Conservation (phyloP, 2,888 invertebrate species). For the Esperia sulphurella region DNA sequence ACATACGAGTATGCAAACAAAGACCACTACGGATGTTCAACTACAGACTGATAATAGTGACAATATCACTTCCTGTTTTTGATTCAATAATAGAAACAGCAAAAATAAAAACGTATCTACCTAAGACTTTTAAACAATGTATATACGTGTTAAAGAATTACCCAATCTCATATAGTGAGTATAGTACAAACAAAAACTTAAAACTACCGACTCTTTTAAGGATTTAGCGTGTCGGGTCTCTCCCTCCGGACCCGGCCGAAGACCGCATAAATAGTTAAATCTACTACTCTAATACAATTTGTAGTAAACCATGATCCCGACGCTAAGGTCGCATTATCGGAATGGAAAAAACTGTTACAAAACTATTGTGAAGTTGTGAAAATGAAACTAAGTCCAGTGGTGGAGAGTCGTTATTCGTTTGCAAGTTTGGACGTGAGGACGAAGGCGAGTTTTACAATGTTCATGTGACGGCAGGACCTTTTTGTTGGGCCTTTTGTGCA, state of each 20-base stretch:
- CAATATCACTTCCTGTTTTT: too few species aligned
- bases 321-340: constrained; percentile 78
- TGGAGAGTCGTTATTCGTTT: constrained; percentile 49
- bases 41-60: too few species aligned
- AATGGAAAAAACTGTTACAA: constrained; percentile 76
- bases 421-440: constrained; percentile 45
- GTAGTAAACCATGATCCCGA: constrained; percentile 78
- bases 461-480: constrained; percentile 76
- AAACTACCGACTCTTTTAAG: constrained; percentile 3
- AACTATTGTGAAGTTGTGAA: constrained; percentile 37
- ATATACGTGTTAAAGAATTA: background rate
- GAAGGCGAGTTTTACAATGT: constrained; percentile 75
- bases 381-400: constrained; percentile 37
- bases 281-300: constrained; percentile 78
- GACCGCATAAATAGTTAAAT: constrained; percentile 74
- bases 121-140: background rate
- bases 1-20: too few species aligned
- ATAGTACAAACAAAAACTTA: constrained; percentile 2
- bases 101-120: background rate
- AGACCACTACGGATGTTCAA: too few species aligned
- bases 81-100: too few species aligned
- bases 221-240: constrained; percentile 7
- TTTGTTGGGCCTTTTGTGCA: constrained; percentile 75
- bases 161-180: background rate
- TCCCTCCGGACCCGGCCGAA: constrained; percentile 7